Conservation (phyloP, 1,140 invertebrate species). For the Trachymyrmex septentrionalis region DNA sequence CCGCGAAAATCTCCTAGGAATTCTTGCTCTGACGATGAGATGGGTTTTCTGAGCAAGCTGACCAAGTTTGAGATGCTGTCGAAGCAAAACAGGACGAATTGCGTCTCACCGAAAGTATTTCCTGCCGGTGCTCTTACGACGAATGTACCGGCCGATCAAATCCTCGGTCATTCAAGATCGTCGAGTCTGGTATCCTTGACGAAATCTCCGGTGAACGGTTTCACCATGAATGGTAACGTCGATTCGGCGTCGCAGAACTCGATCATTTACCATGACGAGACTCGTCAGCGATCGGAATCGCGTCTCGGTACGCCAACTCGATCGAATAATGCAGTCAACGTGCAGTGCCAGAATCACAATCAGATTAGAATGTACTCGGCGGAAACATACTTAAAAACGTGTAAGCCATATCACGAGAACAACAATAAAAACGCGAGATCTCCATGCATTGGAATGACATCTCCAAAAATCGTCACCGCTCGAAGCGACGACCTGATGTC, state of each 20-base stretch:
- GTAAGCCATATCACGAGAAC: constrained; percentile 76
- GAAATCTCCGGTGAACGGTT: constrained; percentile 70
- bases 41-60: constrained; percentile 84
- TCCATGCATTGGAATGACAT: constrained; percentile 40
- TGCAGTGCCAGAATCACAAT: constrained; percentile 77
- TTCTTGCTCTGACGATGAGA: constrained; percentile 86
- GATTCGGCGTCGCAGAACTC: constrained; percentile 80
- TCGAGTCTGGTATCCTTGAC: constrained; percentile 80
- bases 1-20: constrained; percentile 86
- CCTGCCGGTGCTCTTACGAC: constrained; percentile 91
- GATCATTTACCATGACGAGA: constrained; percentile 76
- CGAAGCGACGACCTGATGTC: constrained; percentile 79
- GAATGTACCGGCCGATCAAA: constrained; percentile 93
- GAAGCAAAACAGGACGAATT: constrained; percentile 81
- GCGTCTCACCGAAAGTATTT: constrained; percentile 92
- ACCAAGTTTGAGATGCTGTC: constrained; percentile 85
- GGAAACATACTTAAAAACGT: constrained; percentile 79
- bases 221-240: constrained; percentile 54
- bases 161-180: constrained; percentile 87
- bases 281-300: constrained; percentile 53
- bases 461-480: constrained; percentile 50
- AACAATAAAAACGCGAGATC: constrained; percentile 61
- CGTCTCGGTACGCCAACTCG: constrained; percentile 60
- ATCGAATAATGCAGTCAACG: constrained; percentile 72
- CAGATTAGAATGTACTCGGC: constrained; percentile 80